These are phyloP conservation scores for Agrochola lota DNA, from an alignment of 2,888 invertebrate genomes.

Conservation along the genomic window DNA sequence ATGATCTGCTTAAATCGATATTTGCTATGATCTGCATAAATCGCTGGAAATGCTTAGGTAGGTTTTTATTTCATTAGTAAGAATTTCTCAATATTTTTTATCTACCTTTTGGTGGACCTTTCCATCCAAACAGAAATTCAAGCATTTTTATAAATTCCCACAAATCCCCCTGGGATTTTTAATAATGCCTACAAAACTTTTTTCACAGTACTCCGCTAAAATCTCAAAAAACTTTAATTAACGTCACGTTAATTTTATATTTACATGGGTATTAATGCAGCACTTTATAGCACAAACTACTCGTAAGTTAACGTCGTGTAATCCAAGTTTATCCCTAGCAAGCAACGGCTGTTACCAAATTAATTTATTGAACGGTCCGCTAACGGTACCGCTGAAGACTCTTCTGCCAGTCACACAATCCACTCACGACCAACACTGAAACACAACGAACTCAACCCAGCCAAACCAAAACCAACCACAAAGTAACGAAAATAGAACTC, in stretches of 20 bases:
- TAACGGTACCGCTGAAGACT: conserved; percentile 88
- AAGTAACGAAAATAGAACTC: conserved; percentile 62
- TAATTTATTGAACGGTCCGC: conserved; percentile 86
- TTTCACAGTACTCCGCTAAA: conserved; percentile 65
- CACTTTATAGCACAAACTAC: conserved; percentile 58
- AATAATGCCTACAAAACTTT: conserved; percentile 27
- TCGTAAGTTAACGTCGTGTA: conserved; percentile 53
- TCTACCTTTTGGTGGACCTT: neutral
- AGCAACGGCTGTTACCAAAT: conserved; percentile 78
- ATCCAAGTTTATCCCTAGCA: conserved; percentile 68
- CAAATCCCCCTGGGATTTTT: conserved; percentile 28
- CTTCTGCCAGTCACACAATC: conserved; percentile 85
- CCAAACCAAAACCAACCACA: conserved; percentile 66
- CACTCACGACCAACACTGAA: conserved; percentile 62
- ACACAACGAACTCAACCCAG: conserved; percentile 60
- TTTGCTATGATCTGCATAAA: neutral
- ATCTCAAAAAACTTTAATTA: conserved; percentile 62
- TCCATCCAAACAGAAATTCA: conserved; percentile 8
- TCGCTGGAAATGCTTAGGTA: neutral
- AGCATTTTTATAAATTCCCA: conserved; percentile 29
- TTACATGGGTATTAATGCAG: conserved; percentile 51
- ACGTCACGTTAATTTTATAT: conserved; percentile 60
- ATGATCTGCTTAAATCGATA: neutral
- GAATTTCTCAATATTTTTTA: neutral
- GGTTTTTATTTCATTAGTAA: neutral